Conservation (phyloP, 2,113 vertebrate species). For the Esox niger region DNA sequence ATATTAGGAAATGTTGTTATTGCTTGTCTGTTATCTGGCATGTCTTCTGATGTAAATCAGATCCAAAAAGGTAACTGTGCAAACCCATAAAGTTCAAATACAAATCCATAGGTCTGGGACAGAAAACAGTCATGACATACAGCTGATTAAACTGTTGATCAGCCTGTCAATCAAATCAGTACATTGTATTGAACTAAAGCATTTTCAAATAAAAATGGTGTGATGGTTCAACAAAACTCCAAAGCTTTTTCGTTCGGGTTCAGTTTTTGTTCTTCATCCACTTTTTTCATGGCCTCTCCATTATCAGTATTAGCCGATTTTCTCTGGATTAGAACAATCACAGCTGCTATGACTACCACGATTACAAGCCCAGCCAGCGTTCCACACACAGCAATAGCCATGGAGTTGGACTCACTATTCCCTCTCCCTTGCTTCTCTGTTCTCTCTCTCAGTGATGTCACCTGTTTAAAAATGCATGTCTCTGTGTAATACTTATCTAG, state of each 20-base stretch:
- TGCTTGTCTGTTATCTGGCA: neutral
- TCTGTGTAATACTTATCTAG: neutral
- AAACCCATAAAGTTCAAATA: too few species aligned
- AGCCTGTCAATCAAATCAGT: too few species aligned
- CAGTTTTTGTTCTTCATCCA: neutral
- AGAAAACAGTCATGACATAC: too few species aligned
- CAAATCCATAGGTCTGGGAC: too few species aligned
- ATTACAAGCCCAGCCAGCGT: conserved; percentile 37
- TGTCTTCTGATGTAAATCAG: neutral
- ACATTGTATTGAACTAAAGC: too few species aligned
- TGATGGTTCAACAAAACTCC: too few species aligned
- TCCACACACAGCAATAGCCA: neutral
- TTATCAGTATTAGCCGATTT: neutral
- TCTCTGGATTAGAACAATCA: conserved; percentile 19
- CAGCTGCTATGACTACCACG: conserved; percentile 12
- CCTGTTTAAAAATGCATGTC: conserved; percentile 56
- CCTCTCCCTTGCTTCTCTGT: neutral
- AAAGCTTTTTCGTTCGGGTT: neutral
- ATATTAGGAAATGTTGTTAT: neutral
- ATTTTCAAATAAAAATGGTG: too few species aligned
- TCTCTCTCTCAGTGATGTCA: conserved; percentile 28
- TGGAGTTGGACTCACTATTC: too few species aligned
- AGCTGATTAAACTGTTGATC: too few species aligned
- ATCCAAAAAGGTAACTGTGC: too few species aligned
- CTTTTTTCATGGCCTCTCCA: neutral